Percentiles rank a stretch among this genome's conserved stretches.
These are phyloP conservation scores for Pristionchus entomophagus DNA, from an alignment of 2,888 invertebrate species.

Conservation along the genomic window DNA sequence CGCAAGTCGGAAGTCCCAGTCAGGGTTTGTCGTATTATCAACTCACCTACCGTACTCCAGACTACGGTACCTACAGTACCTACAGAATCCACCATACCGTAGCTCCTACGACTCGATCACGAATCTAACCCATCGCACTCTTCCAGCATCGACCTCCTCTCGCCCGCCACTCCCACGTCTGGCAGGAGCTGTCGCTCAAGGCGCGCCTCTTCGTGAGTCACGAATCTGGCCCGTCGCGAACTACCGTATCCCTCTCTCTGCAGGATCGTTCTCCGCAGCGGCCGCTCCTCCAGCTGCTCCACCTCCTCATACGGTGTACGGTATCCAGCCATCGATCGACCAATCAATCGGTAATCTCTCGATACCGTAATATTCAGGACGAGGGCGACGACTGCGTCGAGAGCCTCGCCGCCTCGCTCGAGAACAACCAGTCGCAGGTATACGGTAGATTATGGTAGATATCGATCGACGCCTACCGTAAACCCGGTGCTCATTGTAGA, in stretches of 20 bases:
- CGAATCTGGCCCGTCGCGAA: not conserved
- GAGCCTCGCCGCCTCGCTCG: not conserved
- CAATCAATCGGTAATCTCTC: not conserved
- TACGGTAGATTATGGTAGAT: too few species aligned
- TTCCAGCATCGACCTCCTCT: not conserved
- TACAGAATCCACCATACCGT: not conserved
- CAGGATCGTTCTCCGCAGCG: not conserved
- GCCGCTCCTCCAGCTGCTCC: not conserved
- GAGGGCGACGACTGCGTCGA: slow-evolving; percentile 6
- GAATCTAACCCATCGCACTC: not conserved
- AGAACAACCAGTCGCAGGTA: slow-evolving; percentile 7
- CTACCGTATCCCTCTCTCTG: slow-evolving; percentile 38
- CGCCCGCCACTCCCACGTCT: not conserved
- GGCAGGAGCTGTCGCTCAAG: not conserved
- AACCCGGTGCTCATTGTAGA: not conserved
- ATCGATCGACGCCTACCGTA: slow-evolving; percentile 12
- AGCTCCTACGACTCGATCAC: not conserved
- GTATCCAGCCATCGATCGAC: too few species aligned
- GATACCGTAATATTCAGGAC: not conserved
- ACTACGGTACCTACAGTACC: not conserved
- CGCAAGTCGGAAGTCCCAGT: too few species aligned
- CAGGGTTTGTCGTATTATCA: not conserved
- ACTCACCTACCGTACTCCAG: not conserved
- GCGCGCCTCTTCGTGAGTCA: not conserved
- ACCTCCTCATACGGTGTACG: not conserved